Evolutionary conservation across 2,797 vertebrate species (phyloP).

Genomic region (Acrossocheilus wenchowensis): DNA sequence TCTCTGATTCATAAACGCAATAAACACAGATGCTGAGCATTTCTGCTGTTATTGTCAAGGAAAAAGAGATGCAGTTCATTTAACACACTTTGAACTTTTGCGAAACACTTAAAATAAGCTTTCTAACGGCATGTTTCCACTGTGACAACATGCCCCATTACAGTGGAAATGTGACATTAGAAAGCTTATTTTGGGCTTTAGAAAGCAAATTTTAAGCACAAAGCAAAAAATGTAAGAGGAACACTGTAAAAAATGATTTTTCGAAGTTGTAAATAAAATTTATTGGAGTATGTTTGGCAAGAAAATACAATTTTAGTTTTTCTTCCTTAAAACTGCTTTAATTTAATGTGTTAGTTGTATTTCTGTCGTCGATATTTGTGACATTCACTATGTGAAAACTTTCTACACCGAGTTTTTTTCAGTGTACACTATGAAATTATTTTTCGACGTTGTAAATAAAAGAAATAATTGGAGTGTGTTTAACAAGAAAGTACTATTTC

Average conservation of each 20-base stretch:
- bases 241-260: not conserved
- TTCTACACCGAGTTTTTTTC: not conserved
- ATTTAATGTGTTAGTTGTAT: not conserved
- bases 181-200: not conserved
- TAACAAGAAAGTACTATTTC: not conserved
- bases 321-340: not conserved
- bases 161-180: not conserved
- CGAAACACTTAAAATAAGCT: not conserved
- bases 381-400: not conserved
- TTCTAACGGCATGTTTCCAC: not conserved
- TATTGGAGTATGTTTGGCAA: not conserved
- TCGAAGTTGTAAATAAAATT: not conserved
- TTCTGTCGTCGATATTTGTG: not conserved
- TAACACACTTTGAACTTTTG: not conserved
- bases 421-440: not conserved
- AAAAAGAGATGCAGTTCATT: not conserved
- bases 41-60: not conserved
- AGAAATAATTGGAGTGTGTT: not conserved
- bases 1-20: not conserved
- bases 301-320: not conserved
- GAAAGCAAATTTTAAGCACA: not conserved
- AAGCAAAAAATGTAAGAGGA: not conserved
- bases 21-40: not conserved
- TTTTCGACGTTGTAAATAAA: not conserved
- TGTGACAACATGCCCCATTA: not conserved